Evolutionary conservation across 1,140 invertebrate genomes (phyloP), one percentile per base, ranked within the genome.

Genomic region (Anastrepha ludens): DNA sequence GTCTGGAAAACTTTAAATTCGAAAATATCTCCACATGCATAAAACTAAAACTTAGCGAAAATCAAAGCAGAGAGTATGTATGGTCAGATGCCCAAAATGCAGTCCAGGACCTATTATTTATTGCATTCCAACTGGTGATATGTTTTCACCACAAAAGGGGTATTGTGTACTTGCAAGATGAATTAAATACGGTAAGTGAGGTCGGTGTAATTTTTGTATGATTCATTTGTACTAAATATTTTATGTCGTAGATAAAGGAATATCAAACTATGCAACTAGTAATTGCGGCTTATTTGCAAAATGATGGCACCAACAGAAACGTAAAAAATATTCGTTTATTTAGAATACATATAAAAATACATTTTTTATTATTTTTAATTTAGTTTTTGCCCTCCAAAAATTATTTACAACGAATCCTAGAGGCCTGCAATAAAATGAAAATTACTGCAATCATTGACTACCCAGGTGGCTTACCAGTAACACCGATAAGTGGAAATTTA

Each of bases 381-480:
- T 67, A 87, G 87, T 1, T 44, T 15, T 78, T 50, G 67, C 39
- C 70, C n/a, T 29, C 60, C 39, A 74, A 78, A 41, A 78, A 87
- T 39, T 87, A 87, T 47, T 78, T 87, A 50, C 87, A 87, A 59
- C 87, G 67, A 20, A 78, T 87, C 13, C 8, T 87, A 78, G 67
- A 87, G 17, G 87, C 59, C 15, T 87, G 87, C 50, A 74, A 78
- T 78, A 78, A 55, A 78, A 74, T 87, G 47, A 8, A 39, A 15
- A 74, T 78, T n/a, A 87, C 70, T 17, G 87, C 67, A 17, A 74
- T 87, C 44, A 87, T 87, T 78, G 67, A 87, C 13, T 87, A 87
- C 58, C 87, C 67, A 0, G 87, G 87, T 8, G 87, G 87, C 5
- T 55, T 87, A 29, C 87, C 87, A 59, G 20, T 87, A 39, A 15